Conservation (phyloP, 2,888 invertebrate species). For the Oscheius myriophilus region DNA sequence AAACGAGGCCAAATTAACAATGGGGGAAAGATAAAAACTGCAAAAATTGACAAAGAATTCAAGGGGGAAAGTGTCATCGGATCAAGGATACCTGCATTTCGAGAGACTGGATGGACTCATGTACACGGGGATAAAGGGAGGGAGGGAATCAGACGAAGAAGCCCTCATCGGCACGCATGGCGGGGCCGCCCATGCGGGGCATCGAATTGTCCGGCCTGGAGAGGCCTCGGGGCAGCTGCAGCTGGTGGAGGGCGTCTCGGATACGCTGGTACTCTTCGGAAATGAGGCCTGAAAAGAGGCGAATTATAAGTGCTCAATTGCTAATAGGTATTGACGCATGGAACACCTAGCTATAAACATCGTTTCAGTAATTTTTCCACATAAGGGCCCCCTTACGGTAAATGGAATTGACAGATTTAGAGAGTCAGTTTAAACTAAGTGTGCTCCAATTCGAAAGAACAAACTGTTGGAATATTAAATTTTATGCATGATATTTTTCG, state of each 20-base stretch:
- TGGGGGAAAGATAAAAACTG: too few species aligned
- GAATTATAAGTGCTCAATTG: too few species aligned
- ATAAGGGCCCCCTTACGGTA: too few species aligned
- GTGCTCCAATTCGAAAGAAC: too few species aligned
- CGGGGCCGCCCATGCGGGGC: conserved; percentile 18
- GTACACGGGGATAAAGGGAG: conserved; percentile 18
- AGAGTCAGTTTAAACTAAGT: neutral
- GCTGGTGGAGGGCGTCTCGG: conserved; percentile 30
- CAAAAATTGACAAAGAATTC: too few species aligned
- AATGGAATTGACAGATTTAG: neutral
- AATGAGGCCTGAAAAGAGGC: conserved; percentile 26
- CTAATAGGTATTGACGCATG: too few species aligned
- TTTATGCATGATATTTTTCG: too few species aligned
- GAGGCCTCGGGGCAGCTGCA: conserved; percentile 24
- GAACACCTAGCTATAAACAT: too few species aligned
- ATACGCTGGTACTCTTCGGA: conserved; percentile 32
- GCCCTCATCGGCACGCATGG: conserved; percentile 21
- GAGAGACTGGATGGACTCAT: neutral
- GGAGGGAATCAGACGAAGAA: conserved; percentile 27
- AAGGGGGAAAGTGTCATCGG: conserved; percentile 23
- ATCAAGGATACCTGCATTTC: conserved; percentile 3
- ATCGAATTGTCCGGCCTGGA: conserved; percentile 13
- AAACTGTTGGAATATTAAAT: too few species aligned
- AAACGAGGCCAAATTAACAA: neutral
- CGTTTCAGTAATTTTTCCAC: too few species aligned